These are phyloP conservation scores for Leptodactylus fuscus DNA, from an alignment of 2,113 vertebrate genomes.

Conservation along the genomic window DNA sequence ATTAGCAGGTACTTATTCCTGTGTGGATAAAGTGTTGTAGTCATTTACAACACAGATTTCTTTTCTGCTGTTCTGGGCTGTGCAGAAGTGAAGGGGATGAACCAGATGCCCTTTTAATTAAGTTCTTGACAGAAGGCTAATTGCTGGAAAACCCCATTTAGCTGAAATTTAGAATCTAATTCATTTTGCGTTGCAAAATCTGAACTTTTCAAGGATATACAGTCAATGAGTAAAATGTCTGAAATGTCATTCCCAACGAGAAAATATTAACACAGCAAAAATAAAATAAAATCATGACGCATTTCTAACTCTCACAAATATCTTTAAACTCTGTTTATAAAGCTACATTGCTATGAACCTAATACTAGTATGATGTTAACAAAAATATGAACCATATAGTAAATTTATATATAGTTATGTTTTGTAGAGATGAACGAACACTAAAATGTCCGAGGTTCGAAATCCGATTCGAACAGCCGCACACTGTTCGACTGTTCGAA, in stretches of 20 bases:
- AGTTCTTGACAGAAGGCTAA: conserved; percentile 54
- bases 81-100: conserved; percentile 41
- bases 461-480: too few species aligned
- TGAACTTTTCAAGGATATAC: not conserved
- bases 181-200: conserved; percentile 39
- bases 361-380: not conserved
- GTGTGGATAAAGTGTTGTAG: conserved; percentile 25
- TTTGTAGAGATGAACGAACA: too few species aligned
- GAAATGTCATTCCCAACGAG: not conserved
- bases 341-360: too few species aligned
- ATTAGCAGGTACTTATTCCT: conserved; percentile 22
- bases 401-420: not conserved
- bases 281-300: not conserved
- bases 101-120: conserved; percentile 53
- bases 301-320: not conserved
- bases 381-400: not conserved
- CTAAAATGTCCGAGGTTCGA: too few species aligned
- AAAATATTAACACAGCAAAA: not conserved
- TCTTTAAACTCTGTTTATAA: not conserved
- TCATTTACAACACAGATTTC: conserved; percentile 36
- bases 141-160: conserved; percentile 49
- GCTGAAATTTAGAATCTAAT: conserved; percentile 40
- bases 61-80: conserved; percentile 43
- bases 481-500: too few species aligned
- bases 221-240: conserved; percentile 6